Percentiles rank a stretch among this genome's conserved stretches.
phyloP scores from a whole-genome alignment of 1,140 invertebrate genomes.

The Leptonema lineaticorne region DNA sequence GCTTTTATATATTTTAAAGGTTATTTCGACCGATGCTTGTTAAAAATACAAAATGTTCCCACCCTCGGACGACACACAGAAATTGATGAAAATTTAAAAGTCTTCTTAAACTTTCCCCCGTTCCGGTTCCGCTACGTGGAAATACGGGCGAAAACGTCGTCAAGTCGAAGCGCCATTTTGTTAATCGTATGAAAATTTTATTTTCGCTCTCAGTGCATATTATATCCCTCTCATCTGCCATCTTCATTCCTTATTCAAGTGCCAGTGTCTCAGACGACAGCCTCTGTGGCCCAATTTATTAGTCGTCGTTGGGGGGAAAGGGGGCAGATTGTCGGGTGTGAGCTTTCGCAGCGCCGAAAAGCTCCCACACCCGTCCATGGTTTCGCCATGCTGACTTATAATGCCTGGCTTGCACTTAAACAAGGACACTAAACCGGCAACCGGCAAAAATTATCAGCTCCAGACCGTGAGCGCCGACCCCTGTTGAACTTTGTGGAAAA shows the following conservation, averaged over 20 bases:
- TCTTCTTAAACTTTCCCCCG: neutral
- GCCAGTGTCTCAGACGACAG: constrained; percentile 13
- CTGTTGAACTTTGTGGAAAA: constrained; percentile 15
- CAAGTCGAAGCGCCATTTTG: constrained; percentile 27
- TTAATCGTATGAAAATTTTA: constrained; percentile 40
- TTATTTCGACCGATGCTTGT: no score
- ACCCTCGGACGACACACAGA: no score
- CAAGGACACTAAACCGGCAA: constrained; percentile 31
- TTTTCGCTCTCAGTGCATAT: constrained; percentile 29
- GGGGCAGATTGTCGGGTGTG: neutral
- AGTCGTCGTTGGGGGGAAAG: constrained; percentile 4
- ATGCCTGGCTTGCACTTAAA: constrained; percentile 32
- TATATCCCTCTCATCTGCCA: constrained; percentile 18
- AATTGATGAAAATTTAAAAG: no score
- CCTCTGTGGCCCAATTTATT: constrained; percentile 27
- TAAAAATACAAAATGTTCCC: no score
- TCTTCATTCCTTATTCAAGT: constrained; percentile 35
- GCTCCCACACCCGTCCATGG: constrained; percentile 3
- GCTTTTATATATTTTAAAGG: no score
- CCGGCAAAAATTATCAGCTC: constrained; percentile 30
- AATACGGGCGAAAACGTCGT: no score
- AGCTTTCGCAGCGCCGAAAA: constrained; percentile 7
- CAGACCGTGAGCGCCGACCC: constrained; percentile 11
- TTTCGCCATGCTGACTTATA: no score
- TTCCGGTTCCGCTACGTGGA: constrained; percentile 25